Evolutionary conservation across 1,140 invertebrate species (phyloP), one percentile per base, ranked within the genome.

Genomic region (Ips nitidus): DNA sequence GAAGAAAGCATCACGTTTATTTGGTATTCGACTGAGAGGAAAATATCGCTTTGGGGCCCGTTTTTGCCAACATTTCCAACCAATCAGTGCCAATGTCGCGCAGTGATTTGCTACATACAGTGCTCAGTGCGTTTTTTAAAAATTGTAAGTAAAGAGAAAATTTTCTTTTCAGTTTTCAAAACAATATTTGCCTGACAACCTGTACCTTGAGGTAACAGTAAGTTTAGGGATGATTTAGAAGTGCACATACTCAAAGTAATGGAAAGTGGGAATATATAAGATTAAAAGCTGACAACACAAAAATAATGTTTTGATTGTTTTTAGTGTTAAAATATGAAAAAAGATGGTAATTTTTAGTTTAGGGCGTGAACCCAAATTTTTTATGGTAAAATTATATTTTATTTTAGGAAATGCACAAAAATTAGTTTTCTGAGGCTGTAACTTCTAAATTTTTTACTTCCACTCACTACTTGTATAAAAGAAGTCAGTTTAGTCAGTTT

Each of bases 141-240:
- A 50, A 50, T 50, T 50, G 45, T 50, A 50, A 50, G 45, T 50
- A 50, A 1, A 2, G 45, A 47, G 45, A 47, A 47, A 47, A 50
- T 8, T 1, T 1, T 22, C 6, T 50, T 3, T 50, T 3, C 6
- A 50, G 7, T 50, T 50, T 1, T 22, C 7, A 50, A 1, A 8
- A 8, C 45, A 22, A 3, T 22, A 50, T 50, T 50, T 3, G 1
- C 3, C 3, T 3, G 2, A 50, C 7, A 50, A 8, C 7, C 45
- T 8, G 22, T 50, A 8, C 22, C 45, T 50, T 22, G 2, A 3
- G 6, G 22, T 50, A 50, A 50, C 22, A 50, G 6, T 50, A 50
- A 6, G 22, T 8, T 50, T 50, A 50, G 22, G 0, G 22, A 2
- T 50, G 45, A 50, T 50, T 50, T 50, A 50, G 3, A 8, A 8